Evolutionary conservation across 2,888 invertebrate genomes (phyloP), one percentile per base, ranked within the genome.

Genomic region (Athalia cordata): DNA sequence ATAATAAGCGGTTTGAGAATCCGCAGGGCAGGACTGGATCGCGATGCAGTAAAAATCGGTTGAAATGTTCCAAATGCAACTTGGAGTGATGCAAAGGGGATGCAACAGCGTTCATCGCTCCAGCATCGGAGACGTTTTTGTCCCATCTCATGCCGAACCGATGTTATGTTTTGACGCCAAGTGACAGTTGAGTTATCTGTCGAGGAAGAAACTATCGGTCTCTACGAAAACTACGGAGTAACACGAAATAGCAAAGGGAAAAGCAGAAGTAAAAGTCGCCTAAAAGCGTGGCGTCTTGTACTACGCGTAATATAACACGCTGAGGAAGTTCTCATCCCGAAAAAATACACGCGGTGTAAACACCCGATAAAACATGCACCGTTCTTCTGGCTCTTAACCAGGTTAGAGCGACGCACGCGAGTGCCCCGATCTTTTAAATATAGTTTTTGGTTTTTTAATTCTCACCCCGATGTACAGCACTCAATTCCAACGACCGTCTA

Each of bases 301-400:
- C 82, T 83, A 13, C 8, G 15, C 7, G 47, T 1, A 50, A 29
- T 29, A 29, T 2, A 29, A 82, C 85, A 81, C 82, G 83, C 81
- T 82, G 83, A 83, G 83, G 81, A 83, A 82, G 82, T 82, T 84
- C 85, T 85, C 82, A 83, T 72, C 13, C 82, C 85, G 85, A 86
- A 86, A 85, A 85, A 87, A 86, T 87, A 82, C 83, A 82, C 82
- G 81, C 85, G 85, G 84, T 87, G 87, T 87, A 86, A 88, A 86
- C 87, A 87, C 82, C 80, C 85, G 86, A 85, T 86, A 84, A 87
- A 87, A 87, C 84, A 83, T 82, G 82, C 82, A 82, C 70, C 59
- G 57, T 72, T 57, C 8, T 57, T n/a, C 59, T 47, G 11, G 50
- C 50, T 9, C 50, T 11, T 9, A 47, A 62, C 29, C 29, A 29